Percentiles rank a stretch among this genome's conserved stretches.
These are phyloP conservation scores for Cygnus buccinator DNA, from an alignment of 2,113 vertebrate species.

Conservation along the genomic window DNA sequence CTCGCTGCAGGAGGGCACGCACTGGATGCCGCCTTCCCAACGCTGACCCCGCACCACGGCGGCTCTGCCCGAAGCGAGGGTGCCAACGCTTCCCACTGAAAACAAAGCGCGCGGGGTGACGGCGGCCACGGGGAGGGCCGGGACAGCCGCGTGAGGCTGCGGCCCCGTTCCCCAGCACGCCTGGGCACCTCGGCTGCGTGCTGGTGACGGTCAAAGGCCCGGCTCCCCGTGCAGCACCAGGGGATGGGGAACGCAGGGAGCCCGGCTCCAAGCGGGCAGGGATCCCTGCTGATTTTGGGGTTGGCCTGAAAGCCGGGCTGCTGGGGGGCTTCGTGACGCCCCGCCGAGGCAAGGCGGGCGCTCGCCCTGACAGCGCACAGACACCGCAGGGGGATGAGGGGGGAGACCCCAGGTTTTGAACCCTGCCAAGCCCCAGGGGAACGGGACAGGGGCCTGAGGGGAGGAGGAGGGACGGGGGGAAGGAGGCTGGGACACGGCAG, in stretches of 20 bases:
- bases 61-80: not conserved
- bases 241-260: too few relatives aligned
- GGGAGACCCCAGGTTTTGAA: not conserved
- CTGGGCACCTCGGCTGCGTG: not conserved
- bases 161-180: not conserved
- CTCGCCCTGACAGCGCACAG: accelerated
- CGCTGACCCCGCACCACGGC: not conserved
- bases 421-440: not conserved
- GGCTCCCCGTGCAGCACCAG: not conserved
- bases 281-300: not conserved
- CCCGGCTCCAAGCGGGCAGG: not conserved
- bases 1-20: not conserved
- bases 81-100: not conserved
- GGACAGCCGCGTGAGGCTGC: not conserved
- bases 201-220: not conserved
- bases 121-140: not conserved
- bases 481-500: not conserved
- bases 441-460: accelerated
- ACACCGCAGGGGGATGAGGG: too few relatives aligned
- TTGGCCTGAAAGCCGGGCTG: not conserved
- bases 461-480: not conserved
- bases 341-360: not conserved
- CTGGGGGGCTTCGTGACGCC: not conserved
- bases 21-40: not conserved
- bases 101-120: not conserved